A percentile compares a stretch with the other conserved stretches of the same genome.
Conservation (phyloP, 2,888 invertebrate species). For the Chrysomela aeneicollis region DNA sequence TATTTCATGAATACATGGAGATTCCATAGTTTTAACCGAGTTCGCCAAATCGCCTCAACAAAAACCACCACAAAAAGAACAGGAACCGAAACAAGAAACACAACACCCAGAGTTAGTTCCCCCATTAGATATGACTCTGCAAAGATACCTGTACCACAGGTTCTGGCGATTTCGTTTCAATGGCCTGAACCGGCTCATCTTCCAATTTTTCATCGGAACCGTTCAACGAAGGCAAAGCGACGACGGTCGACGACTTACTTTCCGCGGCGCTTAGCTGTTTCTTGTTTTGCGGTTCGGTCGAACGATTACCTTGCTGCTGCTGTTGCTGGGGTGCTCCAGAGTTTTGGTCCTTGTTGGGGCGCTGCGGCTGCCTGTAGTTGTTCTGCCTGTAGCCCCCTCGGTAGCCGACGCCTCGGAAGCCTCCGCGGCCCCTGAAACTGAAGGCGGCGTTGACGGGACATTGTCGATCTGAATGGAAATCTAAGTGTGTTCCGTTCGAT, state of each 20-base stretch:
- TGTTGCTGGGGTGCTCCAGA: constrained; percentile 18
- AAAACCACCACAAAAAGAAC: not conserved
- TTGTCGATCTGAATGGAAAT: too few species aligned
- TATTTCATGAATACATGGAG: too few species aligned
- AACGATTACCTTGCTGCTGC: constrained; percentile 56
- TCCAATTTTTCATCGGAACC: not conserved
- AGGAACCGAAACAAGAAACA: constrained; percentile 1
- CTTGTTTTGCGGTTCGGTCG: constrained; percentile 64
- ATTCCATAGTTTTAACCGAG: too few species aligned
- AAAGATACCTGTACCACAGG: constrained; percentile 40
- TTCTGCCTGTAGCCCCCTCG: constrained; percentile 62
- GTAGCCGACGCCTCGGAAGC: constrained; percentile 65
- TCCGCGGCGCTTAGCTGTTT: constrained; percentile 25
- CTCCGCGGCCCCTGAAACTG: constrained; percentile 71
- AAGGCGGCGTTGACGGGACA: too few species aligned
- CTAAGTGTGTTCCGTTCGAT: too few species aligned
- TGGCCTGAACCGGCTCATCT: constrained; percentile 6
- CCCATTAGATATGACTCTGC: constrained; percentile 11
- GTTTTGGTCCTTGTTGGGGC: constrained; percentile 25
- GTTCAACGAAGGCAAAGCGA: not conserved
- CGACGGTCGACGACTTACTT: not conserved
- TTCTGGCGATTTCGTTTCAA: constrained; percentile 24
- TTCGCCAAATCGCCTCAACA: too few species aligned
- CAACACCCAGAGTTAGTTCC: not conserved
- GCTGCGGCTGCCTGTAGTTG: constrained; percentile 54